These are phyloP conservation scores for Danio kyathit DNA, from an alignment of 2,797 vertebrate species.

Conservation along the genomic window DNA sequence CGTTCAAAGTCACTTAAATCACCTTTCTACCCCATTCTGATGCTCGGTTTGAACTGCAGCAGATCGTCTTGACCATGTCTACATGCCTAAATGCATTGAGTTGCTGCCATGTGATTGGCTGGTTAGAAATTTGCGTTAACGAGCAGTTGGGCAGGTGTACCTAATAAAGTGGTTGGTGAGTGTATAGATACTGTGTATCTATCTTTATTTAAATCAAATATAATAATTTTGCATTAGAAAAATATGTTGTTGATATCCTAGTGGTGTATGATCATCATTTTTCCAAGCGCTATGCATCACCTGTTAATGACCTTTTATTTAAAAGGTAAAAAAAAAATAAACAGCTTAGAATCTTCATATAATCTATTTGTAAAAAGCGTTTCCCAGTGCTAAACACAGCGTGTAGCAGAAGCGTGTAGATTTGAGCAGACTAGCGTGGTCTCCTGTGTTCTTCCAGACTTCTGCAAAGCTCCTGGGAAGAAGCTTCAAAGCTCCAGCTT, in stretches of 20 bases:
- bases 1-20: no score
- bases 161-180: no score
- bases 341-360: background rate
- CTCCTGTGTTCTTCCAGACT: constrained; percentile 14
- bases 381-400: background rate
- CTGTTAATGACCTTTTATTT: background rate
- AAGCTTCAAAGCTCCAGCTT: constrained; percentile 56
- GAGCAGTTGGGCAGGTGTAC: no score
- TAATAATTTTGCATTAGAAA: no score
- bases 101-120: no score
- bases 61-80: no score
- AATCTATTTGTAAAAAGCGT: background rate
- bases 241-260: background rate
- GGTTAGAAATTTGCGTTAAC: no score
- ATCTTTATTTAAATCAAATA: no score
- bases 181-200: no score
- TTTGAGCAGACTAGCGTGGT: background rate
- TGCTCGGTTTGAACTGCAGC: no score
- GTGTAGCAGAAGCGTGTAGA: background rate
- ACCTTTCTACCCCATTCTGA: no score
- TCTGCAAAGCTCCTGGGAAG: constrained; percentile 39
- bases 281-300: background rate
- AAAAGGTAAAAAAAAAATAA: background rate
- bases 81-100: no score
- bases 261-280: background rate